Percentiles rank a stretch among this genome's conserved stretches.
phyloP scores from a whole-genome alignment of 2,888 invertebrate genomes.

The Tetanocera ferruginea region DNA sequence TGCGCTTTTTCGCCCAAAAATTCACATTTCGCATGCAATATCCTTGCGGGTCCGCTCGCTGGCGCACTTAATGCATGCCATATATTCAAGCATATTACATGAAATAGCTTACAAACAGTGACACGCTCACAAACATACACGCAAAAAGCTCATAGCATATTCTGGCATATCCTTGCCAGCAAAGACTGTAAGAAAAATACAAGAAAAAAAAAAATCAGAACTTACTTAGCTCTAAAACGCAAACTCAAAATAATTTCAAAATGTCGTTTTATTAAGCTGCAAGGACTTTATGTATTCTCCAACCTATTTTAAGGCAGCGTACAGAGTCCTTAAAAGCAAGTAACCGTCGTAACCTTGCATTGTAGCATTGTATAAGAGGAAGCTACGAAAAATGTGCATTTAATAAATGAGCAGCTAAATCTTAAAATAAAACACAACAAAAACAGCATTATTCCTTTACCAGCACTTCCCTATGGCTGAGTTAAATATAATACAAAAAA shows the following conservation, averaged over 20 bases:
- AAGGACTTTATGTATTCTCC: conserved; percentile 33
- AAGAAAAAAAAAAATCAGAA: neutral
- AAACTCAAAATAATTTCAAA: conserved; percentile 38
- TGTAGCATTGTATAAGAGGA: neutral
- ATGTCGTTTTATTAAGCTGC: conserved; percentile 38
- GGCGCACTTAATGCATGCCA: conserved; percentile 23
- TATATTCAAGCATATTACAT: conserved; percentile 35
- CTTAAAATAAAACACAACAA: neutral
- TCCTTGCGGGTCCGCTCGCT: conserved; percentile 13
- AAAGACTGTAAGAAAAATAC: neutral
- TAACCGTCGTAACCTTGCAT: neutral
- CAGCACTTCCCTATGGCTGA: neutral
- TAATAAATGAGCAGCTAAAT: conserved; percentile 35
- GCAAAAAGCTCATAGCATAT: neutral
- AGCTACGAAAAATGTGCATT: conserved; percentile 22
- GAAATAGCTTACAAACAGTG: conserved; percentile 14
- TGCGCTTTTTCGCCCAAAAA: neutral
- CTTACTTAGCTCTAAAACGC: conserved; percentile 1
- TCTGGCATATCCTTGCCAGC: neutral
- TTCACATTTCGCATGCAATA: conserved; percentile 19
- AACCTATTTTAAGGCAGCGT: conserved; percentile 14
- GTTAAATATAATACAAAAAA: neutral
- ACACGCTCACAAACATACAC: neutral
- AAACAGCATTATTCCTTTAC: neutral
- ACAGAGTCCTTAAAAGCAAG: neutral